These are phyloP conservation scores for Cryptus viduatorius DNA, from an alignment of 2,888 invertebrate species.

Conservation along the genomic window DNA sequence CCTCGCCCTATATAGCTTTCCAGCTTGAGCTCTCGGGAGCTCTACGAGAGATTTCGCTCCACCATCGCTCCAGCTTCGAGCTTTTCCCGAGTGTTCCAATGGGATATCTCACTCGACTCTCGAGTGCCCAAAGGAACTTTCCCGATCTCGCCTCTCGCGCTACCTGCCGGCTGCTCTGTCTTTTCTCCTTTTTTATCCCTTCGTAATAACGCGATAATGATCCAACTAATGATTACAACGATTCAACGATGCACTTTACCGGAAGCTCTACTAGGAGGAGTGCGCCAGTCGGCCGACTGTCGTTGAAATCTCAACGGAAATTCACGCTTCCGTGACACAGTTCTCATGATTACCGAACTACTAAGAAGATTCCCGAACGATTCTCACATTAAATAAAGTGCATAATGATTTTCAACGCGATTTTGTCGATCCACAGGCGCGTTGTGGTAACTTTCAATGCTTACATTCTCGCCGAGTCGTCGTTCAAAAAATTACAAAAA, in stretches of 20 bases:
- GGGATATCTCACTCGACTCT: constrained; percentile 44
- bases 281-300: neutral
- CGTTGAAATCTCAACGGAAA: neutral
- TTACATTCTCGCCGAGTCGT: too few relatives aligned
- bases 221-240: constrained; percentile 62
- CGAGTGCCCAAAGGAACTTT: constrained; percentile 59
- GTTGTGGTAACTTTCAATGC: too few relatives aligned
- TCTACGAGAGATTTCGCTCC: constrained; percentile 43
- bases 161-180: constrained; percentile 28
- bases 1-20: constrained; percentile 6
- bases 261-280: constrained; percentile 9
- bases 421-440: neutral
- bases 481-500: too few relatives aligned
- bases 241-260: constrained; percentile 48
- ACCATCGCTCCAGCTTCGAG: constrained; percentile 40
- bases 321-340: constrained; percentile 10
- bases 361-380: neutral
- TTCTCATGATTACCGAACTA: neutral
- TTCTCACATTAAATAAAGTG: neutral
- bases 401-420: neutral
- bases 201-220: constrained; percentile 60
- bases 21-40: constrained; percentile 1
- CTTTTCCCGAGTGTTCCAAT: constrained; percentile 33
- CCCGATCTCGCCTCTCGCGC: constrained; percentile 38
- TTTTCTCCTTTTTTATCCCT: neutral